Evolutionary conservation across 2,113 vertebrate genomes (phyloP).

Genomic region (Mionectes macconnelli): DNA sequence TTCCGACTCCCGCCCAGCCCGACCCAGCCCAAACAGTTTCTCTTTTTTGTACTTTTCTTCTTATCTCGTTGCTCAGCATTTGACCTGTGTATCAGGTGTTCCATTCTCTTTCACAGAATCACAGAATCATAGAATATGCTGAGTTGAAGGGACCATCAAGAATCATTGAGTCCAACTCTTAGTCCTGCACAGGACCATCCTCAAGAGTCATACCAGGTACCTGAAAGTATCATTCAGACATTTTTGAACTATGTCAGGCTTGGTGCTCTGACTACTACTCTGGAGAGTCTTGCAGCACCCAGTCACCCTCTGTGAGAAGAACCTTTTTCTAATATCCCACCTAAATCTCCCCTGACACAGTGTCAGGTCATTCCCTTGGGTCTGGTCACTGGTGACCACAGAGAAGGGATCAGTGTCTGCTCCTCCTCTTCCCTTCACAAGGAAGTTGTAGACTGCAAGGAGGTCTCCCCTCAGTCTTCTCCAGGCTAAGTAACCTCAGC

Average conservation of each 20-base stretch:
- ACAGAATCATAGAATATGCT: background rate
- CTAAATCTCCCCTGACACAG: background rate
- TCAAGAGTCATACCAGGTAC: background rate
- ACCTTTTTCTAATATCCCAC: background rate
- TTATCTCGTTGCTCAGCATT: background rate
- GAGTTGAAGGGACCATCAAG: background rate
- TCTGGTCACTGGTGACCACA: background rate
- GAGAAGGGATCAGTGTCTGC: background rate
- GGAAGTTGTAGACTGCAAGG: background rate
- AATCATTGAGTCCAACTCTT: background rate
- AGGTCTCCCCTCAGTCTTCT: background rate
- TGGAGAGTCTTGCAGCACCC: background rate
- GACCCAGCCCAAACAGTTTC: too few relatives aligned
- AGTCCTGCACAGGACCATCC: background rate
- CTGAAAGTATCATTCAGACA: background rate
- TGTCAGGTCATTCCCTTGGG: background rate
- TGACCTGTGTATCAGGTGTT: background rate
- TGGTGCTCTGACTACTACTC: background rate
- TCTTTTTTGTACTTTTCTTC: background rate
- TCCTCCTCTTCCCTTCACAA: background rate
- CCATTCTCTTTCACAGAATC: background rate
- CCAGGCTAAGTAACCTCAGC: background rate
- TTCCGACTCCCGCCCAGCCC: too few relatives aligned
- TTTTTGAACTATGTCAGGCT: background rate
- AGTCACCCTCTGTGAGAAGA: background rate